Percentiles rank a stretch among this genome's conserved stretches.
Conservation (phyloP, 2,888 invertebrate genomes). For the Xanthia icteritia region DNA sequence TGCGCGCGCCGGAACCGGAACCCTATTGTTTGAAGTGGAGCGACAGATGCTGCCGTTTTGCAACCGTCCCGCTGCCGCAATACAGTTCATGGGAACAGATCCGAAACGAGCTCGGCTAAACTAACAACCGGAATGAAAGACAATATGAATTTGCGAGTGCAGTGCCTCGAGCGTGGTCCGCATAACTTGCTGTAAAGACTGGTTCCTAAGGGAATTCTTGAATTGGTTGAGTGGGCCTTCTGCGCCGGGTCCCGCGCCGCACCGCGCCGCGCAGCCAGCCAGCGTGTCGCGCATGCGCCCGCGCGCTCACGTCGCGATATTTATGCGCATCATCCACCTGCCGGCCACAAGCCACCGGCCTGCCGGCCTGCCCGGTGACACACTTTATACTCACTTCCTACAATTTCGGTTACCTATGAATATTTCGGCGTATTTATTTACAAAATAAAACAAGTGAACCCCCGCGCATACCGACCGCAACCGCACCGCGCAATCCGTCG, state of each 20-base stretch:
- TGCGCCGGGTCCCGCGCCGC: background rate
- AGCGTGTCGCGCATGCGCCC: conserved; percentile 52
- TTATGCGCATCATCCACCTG: conserved; percentile 68
- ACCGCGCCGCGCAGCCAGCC: conserved; percentile 30
- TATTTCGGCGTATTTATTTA: conserved; percentile 19
- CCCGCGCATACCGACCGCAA: conserved; percentile 1
- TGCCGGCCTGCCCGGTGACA: background rate
- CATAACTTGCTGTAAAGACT: background rate
- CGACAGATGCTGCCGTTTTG: conserved; percentile 44
- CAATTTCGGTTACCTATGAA: conserved; percentile 16
- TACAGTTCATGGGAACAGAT: background rate
- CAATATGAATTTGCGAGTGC: background rate
- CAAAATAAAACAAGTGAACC: conserved; percentile 9
- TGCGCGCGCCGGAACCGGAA: conserved; percentile 77
- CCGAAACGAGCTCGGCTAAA: background rate
- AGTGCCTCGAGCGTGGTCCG: background rate
- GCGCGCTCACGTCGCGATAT: conserved; percentile 52
- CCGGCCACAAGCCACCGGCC: conserved; percentile 16
- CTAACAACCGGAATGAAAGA: background rate
- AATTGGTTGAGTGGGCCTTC: conserved; percentile 12
- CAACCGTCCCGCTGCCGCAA: conserved; percentile 5
- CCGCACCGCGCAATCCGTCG: conserved; percentile 3
- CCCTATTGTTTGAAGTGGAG: conserved; percentile 76
- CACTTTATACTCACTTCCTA: conserved; percentile 29
- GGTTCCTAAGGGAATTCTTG: background rate